Conservation (phyloP, 2,888 invertebrate species). For the Sphecodes monilicornis region DNA sequence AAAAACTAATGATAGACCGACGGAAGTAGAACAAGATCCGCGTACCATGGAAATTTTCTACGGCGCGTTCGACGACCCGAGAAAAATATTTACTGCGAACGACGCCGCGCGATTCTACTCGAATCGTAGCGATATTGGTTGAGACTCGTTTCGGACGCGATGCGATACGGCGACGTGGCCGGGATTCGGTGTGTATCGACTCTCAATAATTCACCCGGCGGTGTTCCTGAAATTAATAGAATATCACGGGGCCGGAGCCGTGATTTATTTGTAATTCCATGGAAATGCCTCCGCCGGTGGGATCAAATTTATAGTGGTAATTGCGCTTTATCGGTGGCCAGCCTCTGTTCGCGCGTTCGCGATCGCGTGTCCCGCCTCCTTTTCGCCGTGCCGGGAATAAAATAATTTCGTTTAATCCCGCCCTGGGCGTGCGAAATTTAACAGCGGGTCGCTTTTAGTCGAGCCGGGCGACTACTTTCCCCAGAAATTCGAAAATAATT, state of each 20-base stretch:
- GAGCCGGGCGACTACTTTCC: slow-evolving; percentile 8
- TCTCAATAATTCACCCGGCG: slow-evolving; percentile 61
- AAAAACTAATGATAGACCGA: background rate
- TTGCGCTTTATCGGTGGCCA: slow-evolving; percentile 48
- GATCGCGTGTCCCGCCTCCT: background rate
- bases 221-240: slow-evolving; percentile 69
- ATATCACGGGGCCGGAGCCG: slow-evolving; percentile 55
- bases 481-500: slow-evolving; percentile 50
- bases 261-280: slow-evolving; percentile 69
- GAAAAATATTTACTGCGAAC: slow-evolving; percentile 55
- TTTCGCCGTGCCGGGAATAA: slow-evolving; percentile 31
- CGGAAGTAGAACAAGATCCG: background rate
- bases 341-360: slow-evolving; percentile 3
- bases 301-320: slow-evolving; percentile 60
- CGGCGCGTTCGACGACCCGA: slow-evolving; percentile 30
- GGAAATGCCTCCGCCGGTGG: slow-evolving; percentile 45
- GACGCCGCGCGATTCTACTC: slow-evolving; percentile 6
- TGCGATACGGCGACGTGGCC: slow-evolving; percentile 39
- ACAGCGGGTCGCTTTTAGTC: slow-evolving; percentile 42
- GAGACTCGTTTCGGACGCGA: slow-evolving; percentile 26
- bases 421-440: slow-evolving; percentile 41
- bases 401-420: slow-evolving; percentile 48
- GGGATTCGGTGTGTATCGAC: slow-evolving; percentile 51
- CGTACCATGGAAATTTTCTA: slow-evolving; percentile 24
- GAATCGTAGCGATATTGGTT: background rate